Base-by-base conservation (phyloP, 2,888 invertebrate genomes). In the Agrochola litura region DNA sequence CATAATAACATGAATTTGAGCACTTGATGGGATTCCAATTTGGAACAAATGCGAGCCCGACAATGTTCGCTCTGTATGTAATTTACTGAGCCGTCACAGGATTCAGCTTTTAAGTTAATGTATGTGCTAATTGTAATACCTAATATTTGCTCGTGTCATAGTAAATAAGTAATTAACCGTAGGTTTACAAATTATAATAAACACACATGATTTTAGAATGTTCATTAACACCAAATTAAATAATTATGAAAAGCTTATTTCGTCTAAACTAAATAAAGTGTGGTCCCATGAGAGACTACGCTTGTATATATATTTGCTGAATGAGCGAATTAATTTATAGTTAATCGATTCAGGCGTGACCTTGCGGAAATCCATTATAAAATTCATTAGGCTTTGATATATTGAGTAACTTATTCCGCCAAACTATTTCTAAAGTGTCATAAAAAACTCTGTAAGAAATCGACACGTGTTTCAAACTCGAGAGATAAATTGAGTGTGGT, bases 1-100 rank as follows among this genome's bases (percentile, higher is more conserved):
- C 75, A 79, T 79, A 83, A 79, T 81, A 81, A 81, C 76, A 79
- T 73, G 65, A 81, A 75, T 81, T 76, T 72, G 69, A 79, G 70
- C 69, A 79, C 75, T 85, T 84, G 81, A 78, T 85, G 73, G 63
- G 83, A 81, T 83, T 85, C 82, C 41, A 82, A 84, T 76, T 72
- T 69, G 66, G 76, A 69, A 69, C 66, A 58, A 84, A 86, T 77
- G 78, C 25, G 64, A 76, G 60, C 79, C 43, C 67, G 74, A 71
- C 74, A 70, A 61, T 72, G 52, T 66, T 30, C 60, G 52, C 64
- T 69, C 54, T 60, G 58, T 76, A 68, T 82, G 61, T 79, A 81
- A 81, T 79, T 86, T 79, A 72, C 74, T 77, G 64, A 65, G 67
- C 46, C 71, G 30, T 69, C 60, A 46, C 56, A 41, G 60, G 60